Evolutionary conservation across 2,888 invertebrate genomes (phyloP), one percentile per base, ranked within the genome.

Genomic region (Iselma pallidipennis): DNA sequence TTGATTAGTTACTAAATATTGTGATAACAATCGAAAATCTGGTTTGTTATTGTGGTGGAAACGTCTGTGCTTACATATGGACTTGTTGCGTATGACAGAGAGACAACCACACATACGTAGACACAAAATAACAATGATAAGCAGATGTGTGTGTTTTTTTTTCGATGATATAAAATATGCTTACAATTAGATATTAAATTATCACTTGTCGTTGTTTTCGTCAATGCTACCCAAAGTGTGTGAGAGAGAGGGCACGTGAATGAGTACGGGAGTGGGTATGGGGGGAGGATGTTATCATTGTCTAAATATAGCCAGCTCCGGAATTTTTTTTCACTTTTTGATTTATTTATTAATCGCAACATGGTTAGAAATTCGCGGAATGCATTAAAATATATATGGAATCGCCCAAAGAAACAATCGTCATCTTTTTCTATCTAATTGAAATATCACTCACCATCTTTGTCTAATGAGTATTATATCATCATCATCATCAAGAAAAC

Each of bases 351-450:
- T 37, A 37, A 37, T 16, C 16, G 19, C 16, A 37, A 37, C 16
- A 16, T 16, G 7, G 58, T 52, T 59, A 45, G 59, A 66, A 65
- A 65, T 42, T 48, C 29, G 45, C 26, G 28, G 52, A 37, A 19
- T 49, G 51, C 55, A 31, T 66, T 64, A 61, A n/a, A 66, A 61
- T 55, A 42, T 56, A 58, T 58, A 65, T 70, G 73, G 74, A 71
- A 74, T 75, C 73, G 71, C 71, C 74, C 67, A 67, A 65, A 67
- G 59, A 26, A 6, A 26, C 26, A 26, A 26, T 31, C 63, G 56
- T 59, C 23, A 52, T 57, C 55, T 67, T 63, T 67, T 65, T 69
- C 72, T 73, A 71, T 69, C 66, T 74, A 74, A 76, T 76, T 75
- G n/a, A n/a, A n/a, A n/a, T n/a, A n/a, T n/a, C n/a, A n/a, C n/a